Base-by-base conservation (phyloP, 2,113 vertebrate genomes). In the Cochlearius cochlearius region DNA sequence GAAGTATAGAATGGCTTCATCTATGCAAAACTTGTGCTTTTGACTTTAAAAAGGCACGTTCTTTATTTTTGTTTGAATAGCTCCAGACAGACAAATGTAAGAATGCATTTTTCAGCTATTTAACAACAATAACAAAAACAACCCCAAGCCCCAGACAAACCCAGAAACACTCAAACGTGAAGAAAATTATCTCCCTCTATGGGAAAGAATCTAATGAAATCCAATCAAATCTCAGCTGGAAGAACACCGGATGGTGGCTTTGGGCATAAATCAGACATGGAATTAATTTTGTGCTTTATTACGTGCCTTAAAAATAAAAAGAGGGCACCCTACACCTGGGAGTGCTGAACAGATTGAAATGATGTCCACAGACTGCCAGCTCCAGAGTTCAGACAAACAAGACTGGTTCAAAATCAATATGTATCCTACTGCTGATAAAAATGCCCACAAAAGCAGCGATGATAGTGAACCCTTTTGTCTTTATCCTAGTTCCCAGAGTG, bases 251-350 rank as follows among this genome's bases (percentile, higher is more conserved):
- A 84, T n/a, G 80, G 80, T 95, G 91, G 94, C 86, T 97, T 81
- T 96, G 92, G 95, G 96, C 97, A 95, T 97, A 97, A 96, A 97
- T 97, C 94, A 94, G 86, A 68, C 77, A 58, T 53, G 66, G 95
- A 95, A 97, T 97, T 97, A 96, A 97, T 96, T 96, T 94, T 94
- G 83, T 92, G 58, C 83, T 96, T 97, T 97, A 95, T 97, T 94
- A 79, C 77, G 52, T 79, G 86, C 71, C 92, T 97, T 95, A 95
- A 94, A 96, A 96, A 91, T 77, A 88, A 92, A 95, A 95, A 96
- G 94, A 93, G 82, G 83, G 79, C 92, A 91, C 84, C 58, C 64
- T 91, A 39, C 26, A 2, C 92, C 62, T 36, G 89, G 91, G 92
- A 94, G 76, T 92, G 86, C 91, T 94, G 96, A 96, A 60, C 27